phyloP scores from a whole-genome alignment of 2,113 vertebrate genomes.

The Arenaria interpres region DNA sequence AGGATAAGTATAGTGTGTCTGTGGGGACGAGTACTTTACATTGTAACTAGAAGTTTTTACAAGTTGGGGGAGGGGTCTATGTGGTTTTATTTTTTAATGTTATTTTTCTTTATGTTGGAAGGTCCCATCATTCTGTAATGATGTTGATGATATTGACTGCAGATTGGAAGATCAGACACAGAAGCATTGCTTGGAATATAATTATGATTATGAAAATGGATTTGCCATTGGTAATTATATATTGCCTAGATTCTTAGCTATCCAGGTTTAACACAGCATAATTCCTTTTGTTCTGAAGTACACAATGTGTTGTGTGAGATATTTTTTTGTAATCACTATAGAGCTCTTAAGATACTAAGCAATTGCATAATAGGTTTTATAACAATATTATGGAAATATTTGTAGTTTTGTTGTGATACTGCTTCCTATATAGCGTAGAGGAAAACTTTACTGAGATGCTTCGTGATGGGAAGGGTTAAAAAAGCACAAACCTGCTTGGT shows the following conservation, averaged over 20 bases:
- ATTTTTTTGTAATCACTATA: neutral
- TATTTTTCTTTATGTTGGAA: conserved; percentile 59
- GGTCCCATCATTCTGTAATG: conserved; percentile 91
- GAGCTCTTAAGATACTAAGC: neutral
- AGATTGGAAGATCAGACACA: conserved; percentile 88
- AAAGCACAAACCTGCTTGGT: neutral
- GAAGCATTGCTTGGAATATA: conserved; percentile 95
- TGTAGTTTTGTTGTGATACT: neutral
- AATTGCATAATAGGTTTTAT: neutral
- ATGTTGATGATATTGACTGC: conserved; percentile 87
- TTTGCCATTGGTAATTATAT: conserved; percentile 89
- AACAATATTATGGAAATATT: neutral
- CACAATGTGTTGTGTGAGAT: neutral
- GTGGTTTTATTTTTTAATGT: neutral
- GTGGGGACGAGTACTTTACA: neutral
- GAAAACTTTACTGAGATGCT: neutral
- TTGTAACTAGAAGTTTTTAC: neutral
- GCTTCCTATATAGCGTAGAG: neutral
- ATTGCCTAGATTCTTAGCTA: neutral
- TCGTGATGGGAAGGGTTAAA: neutral
- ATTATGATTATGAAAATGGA: conserved; percentile 97
- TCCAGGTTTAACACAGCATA: neutral
- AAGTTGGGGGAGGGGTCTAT: neutral
- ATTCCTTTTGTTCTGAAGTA: neutral
- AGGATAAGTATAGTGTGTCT: neutral